Base-by-base conservation (phyloP, 2,888 invertebrate species). In the Dynastes maya region DNA sequence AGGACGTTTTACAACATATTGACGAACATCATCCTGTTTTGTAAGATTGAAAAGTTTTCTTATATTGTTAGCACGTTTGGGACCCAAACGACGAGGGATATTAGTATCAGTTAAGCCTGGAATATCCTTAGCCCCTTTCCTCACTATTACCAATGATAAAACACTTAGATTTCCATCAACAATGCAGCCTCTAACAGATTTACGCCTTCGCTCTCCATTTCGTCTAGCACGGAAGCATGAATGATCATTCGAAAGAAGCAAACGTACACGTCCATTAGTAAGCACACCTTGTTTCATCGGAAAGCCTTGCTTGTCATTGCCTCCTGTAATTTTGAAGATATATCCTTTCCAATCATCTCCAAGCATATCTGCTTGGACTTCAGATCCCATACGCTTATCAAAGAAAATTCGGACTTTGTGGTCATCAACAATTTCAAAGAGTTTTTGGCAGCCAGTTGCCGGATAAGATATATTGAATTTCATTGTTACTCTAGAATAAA, bases 291-390 rank as follows among this genome's bases (percentile, higher is more conserved):
- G 98, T 90, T 98, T 99, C 99, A 99, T 99, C 80, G 99, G 98
- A 90, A 99, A 99, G 81, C 99, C 99, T 90, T 99, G 98, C 90
- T 99, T 99, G 92, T 99, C 99, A 89, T 99, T 99, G 83, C 99
- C 99, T 84, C 99, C 98, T 83, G 97, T 93, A 84, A 99, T 94
- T 82, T 97, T 95, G 80, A 99, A 93, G 63, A 98, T 93, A 86
- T 99, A 99, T 75, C 98, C 98, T 90, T 98, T 98, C 98, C 98
- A 99, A 91, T 99, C 98, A 88, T 98, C 97, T 71, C 99, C 98
- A 81, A 99, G 91, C 84, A 94, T 91, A 88, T 98, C 98, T 76
- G 96, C 98, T 85, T 95, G 94, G 9, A 99, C 95, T 90, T 98
- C 97, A 81, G 97, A 94, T 82, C 98, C 97, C 95, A 99, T 98